Conservation (phyloP, 2,888 invertebrate species). For the Arge pagana region DNA sequence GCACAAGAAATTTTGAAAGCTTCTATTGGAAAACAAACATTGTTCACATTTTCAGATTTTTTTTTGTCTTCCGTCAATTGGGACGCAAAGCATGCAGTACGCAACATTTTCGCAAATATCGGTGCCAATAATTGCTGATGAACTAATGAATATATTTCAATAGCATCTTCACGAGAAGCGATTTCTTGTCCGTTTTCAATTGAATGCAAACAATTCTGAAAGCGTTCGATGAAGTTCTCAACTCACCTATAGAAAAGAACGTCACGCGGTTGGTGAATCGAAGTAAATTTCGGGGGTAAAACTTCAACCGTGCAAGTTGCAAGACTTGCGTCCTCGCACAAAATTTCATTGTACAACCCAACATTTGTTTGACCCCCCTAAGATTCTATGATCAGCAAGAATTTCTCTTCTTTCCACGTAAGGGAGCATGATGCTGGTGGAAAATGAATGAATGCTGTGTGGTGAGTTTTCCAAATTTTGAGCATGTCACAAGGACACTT, state of each 20-base stretch:
- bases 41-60: not conserved
- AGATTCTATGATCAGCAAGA: no score
- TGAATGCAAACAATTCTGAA: slow-evolving; percentile 23
- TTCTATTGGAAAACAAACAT: no score
- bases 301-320: slow-evolving; percentile 23
- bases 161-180: slow-evolving; percentile 20
- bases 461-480: no score
- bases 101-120: slow-evolving; percentile 14
- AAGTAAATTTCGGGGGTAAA: slow-evolving; percentile 32
- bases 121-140: slow-evolving; percentile 25
- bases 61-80: not conserved
- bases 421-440: no score
- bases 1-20: not conserved
- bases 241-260: slow-evolving; percentile 31
- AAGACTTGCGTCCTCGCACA: slow-evolving; percentile 15
- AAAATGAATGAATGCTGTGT: no score
- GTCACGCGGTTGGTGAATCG: slow-evolving; percentile 29
- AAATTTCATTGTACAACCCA: no score
- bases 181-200: slow-evolving; percentile 23
- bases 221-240: slow-evolving; percentile 26
- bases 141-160: slow-evolving; percentile 27
- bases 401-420: no score
- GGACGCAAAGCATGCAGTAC: slow-evolving; percentile 20
- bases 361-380: no score
- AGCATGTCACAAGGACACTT: no score